Conservation (phyloP, 1,140 invertebrate genomes). For the Catajapyx aquilonaris region DNA sequence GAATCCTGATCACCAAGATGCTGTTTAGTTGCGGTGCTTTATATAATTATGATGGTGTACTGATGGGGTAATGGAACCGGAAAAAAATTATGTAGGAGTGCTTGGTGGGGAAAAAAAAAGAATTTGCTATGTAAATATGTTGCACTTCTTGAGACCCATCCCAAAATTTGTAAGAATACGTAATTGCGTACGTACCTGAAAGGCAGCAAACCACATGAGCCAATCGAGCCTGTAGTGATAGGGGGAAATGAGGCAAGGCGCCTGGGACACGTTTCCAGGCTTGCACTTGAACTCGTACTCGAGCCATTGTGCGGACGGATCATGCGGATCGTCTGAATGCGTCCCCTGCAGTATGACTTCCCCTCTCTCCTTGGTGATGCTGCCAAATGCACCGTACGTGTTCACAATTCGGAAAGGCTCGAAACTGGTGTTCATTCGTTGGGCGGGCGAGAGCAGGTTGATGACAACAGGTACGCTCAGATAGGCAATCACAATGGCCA, state of each 20-base stretch:
- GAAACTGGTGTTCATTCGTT: constrained; percentile 26
- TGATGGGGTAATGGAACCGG: neutral
- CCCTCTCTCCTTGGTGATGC: constrained; percentile 22
- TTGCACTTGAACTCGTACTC: constrained; percentile 28
- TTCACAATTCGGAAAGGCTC: constrained; percentile 24
- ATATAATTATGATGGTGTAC: too few relatives aligned
- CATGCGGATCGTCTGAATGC: neutral
- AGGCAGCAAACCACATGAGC: constrained; percentile 26
- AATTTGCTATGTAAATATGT: neutral
- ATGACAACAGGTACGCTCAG: constrained; percentile 24
- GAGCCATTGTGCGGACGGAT: constrained; percentile 17
- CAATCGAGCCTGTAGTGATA: constrained; percentile 26
- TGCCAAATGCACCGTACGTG: constrained; percentile 28
- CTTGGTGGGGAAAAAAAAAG: constrained; percentile 2
- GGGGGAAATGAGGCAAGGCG: constrained; percentile 24
- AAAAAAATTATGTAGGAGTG: neutral
- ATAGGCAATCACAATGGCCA: constrained; percentile 19
- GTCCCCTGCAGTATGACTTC: constrained; percentile 25
- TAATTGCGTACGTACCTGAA: constrained; percentile 17
- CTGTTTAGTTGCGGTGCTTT: too few relatives aligned
- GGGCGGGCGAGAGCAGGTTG: constrained; percentile 21
- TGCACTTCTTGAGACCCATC: neutral
- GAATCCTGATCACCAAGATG: too few relatives aligned
- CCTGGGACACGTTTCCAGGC: constrained; percentile 18
- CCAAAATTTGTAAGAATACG: neutral